Evolutionary conservation across 2,113 vertebrate genomes (phyloP).

Genomic region (Corvus cornix): DNA sequence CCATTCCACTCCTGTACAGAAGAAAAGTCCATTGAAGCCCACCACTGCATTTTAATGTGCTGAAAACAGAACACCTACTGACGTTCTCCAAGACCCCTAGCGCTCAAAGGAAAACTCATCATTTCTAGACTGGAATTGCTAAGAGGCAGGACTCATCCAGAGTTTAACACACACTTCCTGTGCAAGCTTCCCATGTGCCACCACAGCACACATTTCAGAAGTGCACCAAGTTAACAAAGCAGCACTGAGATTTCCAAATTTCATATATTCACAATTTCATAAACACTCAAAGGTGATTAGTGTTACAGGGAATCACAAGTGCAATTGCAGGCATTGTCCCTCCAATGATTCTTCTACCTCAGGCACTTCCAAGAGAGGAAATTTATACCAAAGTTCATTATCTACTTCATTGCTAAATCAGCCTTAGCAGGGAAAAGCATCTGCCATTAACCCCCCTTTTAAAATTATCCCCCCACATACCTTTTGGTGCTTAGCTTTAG

Average conservation of each 20-base stretch:
- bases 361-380: background rate
- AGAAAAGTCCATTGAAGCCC: background rate
- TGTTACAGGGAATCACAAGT: background rate
- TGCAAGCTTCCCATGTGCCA: background rate
- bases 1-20: background rate
- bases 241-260: background rate
- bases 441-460: background rate
- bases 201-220: background rate
- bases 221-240: background rate
- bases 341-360: background rate
- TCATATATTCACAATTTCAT: background rate
- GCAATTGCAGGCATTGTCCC: background rate
- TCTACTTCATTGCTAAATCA: background rate
- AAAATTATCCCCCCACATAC: accelerated
- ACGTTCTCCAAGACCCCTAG: background rate
- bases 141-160: background rate
- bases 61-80: background rate
- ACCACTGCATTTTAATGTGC: background rate
- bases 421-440: background rate
- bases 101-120: background rate
- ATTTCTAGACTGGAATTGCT: background rate
- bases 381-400: background rate
- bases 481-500: background rate
- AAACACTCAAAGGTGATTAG: background rate
- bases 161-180: background rate